Conservation (phyloP, 2,113 vertebrate genomes). For the Rhinogobius similis region DNA sequence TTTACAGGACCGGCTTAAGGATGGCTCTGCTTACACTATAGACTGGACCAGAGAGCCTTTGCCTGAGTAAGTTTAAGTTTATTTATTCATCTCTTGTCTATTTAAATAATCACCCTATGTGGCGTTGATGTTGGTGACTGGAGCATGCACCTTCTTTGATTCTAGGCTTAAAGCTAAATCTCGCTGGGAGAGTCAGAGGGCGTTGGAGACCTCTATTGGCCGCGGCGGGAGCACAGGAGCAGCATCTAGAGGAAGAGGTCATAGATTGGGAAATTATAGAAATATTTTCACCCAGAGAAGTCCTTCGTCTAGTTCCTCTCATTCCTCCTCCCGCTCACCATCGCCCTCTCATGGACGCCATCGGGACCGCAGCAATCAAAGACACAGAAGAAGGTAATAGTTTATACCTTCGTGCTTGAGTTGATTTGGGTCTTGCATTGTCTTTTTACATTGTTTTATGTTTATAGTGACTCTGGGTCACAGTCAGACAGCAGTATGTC, state of each 20-base stretch:
- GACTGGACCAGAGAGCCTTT: constrained; percentile 90
- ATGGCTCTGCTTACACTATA: constrained; percentile 91
- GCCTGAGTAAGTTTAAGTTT: constrained; percentile 80
- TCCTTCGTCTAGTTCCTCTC: constrained; percentile 85
- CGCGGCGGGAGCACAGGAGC: constrained; percentile 68
- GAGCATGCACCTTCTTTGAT: background rate
- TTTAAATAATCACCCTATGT: background rate
- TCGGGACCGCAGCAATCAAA: constrained; percentile 76
- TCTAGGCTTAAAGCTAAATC: constrained; percentile 79
- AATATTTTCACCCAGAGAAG: constrained; percentile 91
- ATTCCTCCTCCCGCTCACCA: constrained; percentile 85
- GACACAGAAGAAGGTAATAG: constrained; percentile 68
- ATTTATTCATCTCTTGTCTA: background rate
- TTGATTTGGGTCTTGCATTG: background rate
- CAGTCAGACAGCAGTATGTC: constrained; percentile 82
- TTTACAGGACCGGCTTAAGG: constrained; percentile 87
- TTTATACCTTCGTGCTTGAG: background rate
- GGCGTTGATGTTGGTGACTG: background rate
- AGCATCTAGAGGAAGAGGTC: constrained; percentile 67
- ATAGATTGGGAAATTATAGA: constrained; percentile 84
- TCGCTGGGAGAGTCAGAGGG: constrained; percentile 83
- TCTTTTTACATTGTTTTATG: background rate
- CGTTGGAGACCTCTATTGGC: constrained; percentile 57
- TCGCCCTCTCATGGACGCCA: constrained; percentile 83
- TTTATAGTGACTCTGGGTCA: constrained; percentile 77